Evolutionary conservation across 2,888 invertebrate genomes (phyloP).

Genomic region (Philereme transversata): DNA sequence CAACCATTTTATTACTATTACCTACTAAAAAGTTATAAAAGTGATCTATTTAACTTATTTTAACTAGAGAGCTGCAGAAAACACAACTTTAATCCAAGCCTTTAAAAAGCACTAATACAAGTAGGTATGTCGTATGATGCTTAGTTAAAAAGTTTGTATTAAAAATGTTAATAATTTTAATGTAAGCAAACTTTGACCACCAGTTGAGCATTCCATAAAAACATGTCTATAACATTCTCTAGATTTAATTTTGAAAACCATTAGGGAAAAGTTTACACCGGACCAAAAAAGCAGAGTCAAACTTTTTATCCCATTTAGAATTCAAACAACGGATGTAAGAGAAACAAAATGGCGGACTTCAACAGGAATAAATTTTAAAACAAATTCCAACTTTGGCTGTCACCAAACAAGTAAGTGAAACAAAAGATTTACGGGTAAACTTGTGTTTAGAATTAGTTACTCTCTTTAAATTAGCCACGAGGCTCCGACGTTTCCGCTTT

Average conservation of each 20-base stretch:
- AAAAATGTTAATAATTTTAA: slow-evolving; percentile 1
- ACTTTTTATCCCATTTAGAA: slow-evolving; percentile 67
- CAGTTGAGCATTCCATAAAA: neutral
- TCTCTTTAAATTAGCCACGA: slow-evolving; percentile 27
- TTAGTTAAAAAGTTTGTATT: neutral
- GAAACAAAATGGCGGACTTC: slow-evolving; percentile 66
- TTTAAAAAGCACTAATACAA: too few relatives aligned
- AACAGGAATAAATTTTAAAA: slow-evolving; percentile 75
- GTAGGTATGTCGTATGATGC: too few relatives aligned
- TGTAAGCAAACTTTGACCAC: neutral
- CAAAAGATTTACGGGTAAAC: slow-evolving; percentile 77
- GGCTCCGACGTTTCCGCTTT: slow-evolving; percentile 22
- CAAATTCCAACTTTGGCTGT: slow-evolving; percentile 73
- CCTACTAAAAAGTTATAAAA: too few relatives aligned
- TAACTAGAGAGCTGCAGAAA: too few relatives aligned
- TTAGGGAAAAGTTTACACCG: slow-evolving; percentile 49
- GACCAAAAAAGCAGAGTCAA: slow-evolving; percentile 50
- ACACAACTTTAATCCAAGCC: too few relatives aligned
- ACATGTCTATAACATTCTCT: slow-evolving; percentile 6
- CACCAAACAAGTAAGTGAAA: slow-evolving; percentile 69
- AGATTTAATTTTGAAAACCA: slow-evolving; percentile 50
- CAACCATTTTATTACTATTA: too few relatives aligned
- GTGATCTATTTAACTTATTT: too few relatives aligned
- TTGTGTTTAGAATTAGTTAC: slow-evolving; percentile 71
- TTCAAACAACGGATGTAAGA: slow-evolving; percentile 73